These are phyloP conservation scores for Mus spretus DNA, from an alignment of 2,797 vertebrate species.

Conservation along the genomic window DNA sequence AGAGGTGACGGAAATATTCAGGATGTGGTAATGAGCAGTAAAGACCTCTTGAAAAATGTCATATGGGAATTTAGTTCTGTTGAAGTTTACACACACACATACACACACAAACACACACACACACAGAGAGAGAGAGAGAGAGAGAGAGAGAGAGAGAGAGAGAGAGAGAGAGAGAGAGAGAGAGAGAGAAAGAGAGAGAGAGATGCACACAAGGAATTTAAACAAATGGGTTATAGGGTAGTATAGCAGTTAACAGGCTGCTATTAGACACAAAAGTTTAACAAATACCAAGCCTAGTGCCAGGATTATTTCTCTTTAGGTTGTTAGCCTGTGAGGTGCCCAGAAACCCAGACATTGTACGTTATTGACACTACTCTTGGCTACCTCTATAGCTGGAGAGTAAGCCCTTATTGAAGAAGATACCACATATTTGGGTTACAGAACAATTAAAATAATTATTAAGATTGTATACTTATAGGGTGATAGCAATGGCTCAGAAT, in stretches of 20 bases:
- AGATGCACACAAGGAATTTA: not conserved
- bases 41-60: not conserved
- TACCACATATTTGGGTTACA: not conserved
- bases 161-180: no score
- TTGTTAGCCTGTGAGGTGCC: not conserved
- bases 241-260: not conserved
- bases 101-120: not conserved
- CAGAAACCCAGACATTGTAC: not conserved
- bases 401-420: not conserved
- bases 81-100: not conserved
- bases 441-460: not conserved
- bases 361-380: not conserved
- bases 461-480: not conserved
- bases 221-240: not conserved
- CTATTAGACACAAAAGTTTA: not conserved
- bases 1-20: not conserved
- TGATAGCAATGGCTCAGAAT: no score
- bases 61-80: not conserved
- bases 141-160: no score
- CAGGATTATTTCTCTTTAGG: not conserved
- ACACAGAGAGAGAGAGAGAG: no score
- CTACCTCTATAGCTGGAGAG: no score
- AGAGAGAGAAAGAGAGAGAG: no score
- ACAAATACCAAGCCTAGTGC: not conserved
- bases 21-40: not conserved